phyloP scores from a whole-genome alignment of 2,888 invertebrate species.

The Drosophila pegasa region DNA sequence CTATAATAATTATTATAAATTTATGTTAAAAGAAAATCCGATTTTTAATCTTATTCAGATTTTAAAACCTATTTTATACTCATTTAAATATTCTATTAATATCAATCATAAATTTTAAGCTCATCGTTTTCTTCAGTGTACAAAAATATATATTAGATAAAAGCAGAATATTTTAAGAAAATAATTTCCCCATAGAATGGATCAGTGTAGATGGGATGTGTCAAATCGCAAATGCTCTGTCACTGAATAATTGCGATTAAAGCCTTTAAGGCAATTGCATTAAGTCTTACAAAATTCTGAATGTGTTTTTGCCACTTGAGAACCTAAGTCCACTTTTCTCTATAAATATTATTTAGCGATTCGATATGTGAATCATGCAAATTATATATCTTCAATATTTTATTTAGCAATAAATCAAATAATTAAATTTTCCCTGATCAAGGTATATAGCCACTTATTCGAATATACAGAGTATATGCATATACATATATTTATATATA shows the following conservation, averaged over 20 bases:
- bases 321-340: not conserved
- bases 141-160: not conserved
- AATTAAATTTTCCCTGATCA: constrained; percentile 13
- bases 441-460: constrained; percentile 19
- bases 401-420: constrained; percentile 56
- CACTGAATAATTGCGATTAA: not conserved
- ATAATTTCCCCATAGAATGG: not conserved
- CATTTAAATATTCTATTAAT: too few species aligned
- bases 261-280: not conserved
- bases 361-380: constrained; percentile 11
- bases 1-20: too few species aligned
- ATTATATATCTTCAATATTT: constrained; percentile 17
- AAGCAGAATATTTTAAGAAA: not conserved
- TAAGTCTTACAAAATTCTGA: not conserved
- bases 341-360: not conserved
- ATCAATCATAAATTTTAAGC: not conserved
- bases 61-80: too few species aligned
- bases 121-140: not conserved
- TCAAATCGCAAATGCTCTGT: constrained; percentile 4
- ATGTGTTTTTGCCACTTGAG: constrained; percentile 5
- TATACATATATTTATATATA: constrained; percentile 18
- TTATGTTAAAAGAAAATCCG: too few species aligned
- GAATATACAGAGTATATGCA: constrained; percentile 9
- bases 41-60: too few species aligned
- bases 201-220: not conserved